Evolutionary conservation across 2,888 invertebrate species (phyloP).

Genomic region (Morpho deidamia): DNA sequence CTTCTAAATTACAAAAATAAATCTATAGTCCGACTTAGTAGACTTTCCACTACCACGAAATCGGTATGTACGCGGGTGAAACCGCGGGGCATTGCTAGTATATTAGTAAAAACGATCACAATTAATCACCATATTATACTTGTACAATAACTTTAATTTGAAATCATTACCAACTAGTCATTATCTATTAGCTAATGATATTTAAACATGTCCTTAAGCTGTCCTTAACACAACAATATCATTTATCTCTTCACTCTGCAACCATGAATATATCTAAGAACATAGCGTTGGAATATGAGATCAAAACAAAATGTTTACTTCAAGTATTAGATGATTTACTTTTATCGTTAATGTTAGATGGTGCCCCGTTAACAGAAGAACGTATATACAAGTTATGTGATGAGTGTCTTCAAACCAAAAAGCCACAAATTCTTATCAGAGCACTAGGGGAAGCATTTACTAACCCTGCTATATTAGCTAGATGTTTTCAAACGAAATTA

Average conservation of each 20-base stretch:
- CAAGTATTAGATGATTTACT: slow-evolving; percentile 41
- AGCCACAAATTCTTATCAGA: slow-evolving; percentile 85
- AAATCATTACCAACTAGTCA: neutral
- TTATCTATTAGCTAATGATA: slow-evolving; percentile 5
- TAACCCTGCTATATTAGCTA: slow-evolving; percentile 79
- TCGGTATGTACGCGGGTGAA: no score
- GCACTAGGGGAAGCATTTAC: slow-evolving; percentile 88
- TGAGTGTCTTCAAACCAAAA: slow-evolving; percentile 82
- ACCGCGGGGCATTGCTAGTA: no score
- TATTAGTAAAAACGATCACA: no score
- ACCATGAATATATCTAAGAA: slow-evolving; percentile 5
- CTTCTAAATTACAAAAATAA: no score
- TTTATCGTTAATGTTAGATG: slow-evolving; percentile 44
- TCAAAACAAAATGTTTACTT: slow-evolving; percentile 29
- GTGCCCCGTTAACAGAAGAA: slow-evolving; percentile 83
- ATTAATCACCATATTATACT: no score
- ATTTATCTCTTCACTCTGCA: neutral
- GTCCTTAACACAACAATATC: neutral
- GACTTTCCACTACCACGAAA: no score
- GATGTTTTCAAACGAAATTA: slow-evolving; percentile 81
- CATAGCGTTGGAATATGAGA: slow-evolving; percentile 5
- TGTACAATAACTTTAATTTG: no score
- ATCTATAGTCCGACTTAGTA: no score
- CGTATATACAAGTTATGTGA: slow-evolving; percentile 86
- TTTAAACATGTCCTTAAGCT: neutral